A percentile compares a stretch with the other conserved stretches of the same genome.
Evolutionary conservation across 2,888 invertebrate species (phyloP).

Genomic region (Nudaria mundana): DNA sequence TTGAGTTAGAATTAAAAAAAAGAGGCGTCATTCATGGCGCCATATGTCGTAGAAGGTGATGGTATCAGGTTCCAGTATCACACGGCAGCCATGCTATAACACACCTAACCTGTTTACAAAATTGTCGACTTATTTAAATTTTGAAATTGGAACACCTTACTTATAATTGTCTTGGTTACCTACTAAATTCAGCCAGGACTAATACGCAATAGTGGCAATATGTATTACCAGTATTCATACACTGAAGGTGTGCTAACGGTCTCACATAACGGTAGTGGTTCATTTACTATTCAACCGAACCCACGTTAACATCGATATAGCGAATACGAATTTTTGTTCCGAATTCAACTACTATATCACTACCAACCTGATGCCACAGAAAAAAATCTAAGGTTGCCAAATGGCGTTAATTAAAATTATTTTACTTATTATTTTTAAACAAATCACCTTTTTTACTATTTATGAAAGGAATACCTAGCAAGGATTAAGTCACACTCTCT

Average conservation of each 20-base stretch:
- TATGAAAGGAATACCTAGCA: too few relatives aligned
- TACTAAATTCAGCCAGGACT: conserved; percentile 41
- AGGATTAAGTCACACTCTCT: too few relatives aligned
- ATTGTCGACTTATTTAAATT: conserved; percentile 4
- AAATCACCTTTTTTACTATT: too few relatives aligned
- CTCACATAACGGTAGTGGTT: conserved; percentile 62
- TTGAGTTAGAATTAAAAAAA: conserved; percentile 1
- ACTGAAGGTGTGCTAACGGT: conserved; percentile 67
- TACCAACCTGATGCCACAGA: too few relatives aligned
- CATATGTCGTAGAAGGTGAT: conserved; percentile 5
- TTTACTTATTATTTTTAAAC: too few relatives aligned
- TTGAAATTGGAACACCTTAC: conserved; percentile 4
- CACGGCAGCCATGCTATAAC: too few relatives aligned
- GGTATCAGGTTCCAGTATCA: conserved; percentile 4
- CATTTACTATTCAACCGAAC: conserved; percentile 68
- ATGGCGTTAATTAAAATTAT: too few relatives aligned
- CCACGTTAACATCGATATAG: conserved; percentile 51
- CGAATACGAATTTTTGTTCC: conserved; percentile 56
- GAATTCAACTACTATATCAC: conserved; percentile 32
- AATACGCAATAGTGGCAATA: conserved; percentile 41
- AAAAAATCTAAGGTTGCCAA: too few relatives aligned
- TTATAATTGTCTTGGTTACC: conserved; percentile 13
- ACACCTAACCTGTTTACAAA: too few relatives aligned
- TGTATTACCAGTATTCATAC: too few relatives aligned
- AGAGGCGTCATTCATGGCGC: too few relatives aligned